phyloP scores from a whole-genome alignment of 2,113 vertebrate genomes.

The Tetrax tetrax region DNA sequence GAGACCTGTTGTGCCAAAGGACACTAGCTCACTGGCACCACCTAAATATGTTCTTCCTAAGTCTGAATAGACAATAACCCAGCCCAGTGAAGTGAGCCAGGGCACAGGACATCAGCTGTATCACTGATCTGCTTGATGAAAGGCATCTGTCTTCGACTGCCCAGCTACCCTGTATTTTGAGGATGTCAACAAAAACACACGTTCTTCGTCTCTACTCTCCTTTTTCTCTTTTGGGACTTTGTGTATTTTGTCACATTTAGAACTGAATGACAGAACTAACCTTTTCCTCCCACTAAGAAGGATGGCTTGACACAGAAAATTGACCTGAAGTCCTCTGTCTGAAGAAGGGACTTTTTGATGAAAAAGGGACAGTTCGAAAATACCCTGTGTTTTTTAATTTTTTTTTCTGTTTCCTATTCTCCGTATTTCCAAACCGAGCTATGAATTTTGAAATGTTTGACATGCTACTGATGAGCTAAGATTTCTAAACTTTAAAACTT shows the following conservation, averaged over 20 bases:
- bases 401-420: background rate
- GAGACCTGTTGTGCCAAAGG: background rate
- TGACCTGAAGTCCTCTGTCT: slow-evolving; percentile 21
- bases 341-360: background rate
- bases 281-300: slow-evolving; percentile 54
- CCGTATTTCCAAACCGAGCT: background rate
- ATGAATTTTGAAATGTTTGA: background rate
- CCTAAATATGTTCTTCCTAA: background rate
- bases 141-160: background rate
- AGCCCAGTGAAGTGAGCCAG: background rate
- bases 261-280: slow-evolving; percentile 59
- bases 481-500: background rate
- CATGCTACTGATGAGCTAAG: background rate
- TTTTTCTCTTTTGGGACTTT: slow-evolving; percentile 39
- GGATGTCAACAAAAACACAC: slow-evolving; percentile 25
- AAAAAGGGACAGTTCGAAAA: background rate
- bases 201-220: background rate
- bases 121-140: background rate
- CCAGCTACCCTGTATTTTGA: background rate
- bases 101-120: background rate
- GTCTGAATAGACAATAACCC: background rate
- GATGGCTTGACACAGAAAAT: slow-evolving; percentile 47
- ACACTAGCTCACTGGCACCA: background rate
- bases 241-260: slow-evolving; percentile 52
- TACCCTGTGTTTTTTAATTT: background rate